Evolutionary conservation across 2,113 vertebrate species (phyloP).

Genomic region (Planiliza haematocheilus): DNA sequence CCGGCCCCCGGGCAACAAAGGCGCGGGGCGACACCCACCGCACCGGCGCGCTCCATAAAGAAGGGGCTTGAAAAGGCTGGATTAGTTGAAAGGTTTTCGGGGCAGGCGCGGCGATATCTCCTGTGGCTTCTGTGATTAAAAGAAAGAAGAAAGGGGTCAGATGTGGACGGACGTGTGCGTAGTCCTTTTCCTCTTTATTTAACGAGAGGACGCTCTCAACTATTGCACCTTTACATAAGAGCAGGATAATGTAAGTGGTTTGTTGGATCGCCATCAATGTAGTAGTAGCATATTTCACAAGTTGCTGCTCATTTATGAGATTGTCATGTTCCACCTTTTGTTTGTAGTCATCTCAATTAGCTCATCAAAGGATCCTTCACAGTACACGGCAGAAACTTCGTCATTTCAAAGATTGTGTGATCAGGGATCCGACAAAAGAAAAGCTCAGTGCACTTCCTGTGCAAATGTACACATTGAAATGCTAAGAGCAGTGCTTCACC

Average conservation of each 20-base stretch:
- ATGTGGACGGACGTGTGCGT: constrained; percentile 26
- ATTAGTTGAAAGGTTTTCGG: constrained; percentile 53
- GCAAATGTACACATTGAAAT: too few species aligned
- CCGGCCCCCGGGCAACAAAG: constrained; percentile 40
- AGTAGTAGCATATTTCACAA: too few species aligned
- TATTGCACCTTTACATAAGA: constrained; percentile 16
- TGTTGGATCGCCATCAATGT: background rate
- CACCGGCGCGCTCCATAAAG: constrained; percentile 14
- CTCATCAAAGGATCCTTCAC: too few species aligned
- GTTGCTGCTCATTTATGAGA: too few species aligned
- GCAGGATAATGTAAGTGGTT: constrained; percentile 22
- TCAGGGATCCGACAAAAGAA: too few species aligned
- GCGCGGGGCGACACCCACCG: constrained; percentile 30
- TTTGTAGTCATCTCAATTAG: too few species aligned
- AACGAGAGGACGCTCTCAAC: constrained; percentile 4
- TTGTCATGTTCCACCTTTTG: too few species aligned
- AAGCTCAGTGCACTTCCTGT: too few species aligned
- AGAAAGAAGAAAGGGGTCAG: constrained; percentile 4
- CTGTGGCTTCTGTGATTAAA: constrained; percentile 6
- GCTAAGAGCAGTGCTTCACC: too few species aligned
- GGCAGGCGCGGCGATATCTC: constrained; percentile 9
- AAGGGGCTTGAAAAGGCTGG: constrained; percentile 24
- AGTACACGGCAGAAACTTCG: too few species aligned
- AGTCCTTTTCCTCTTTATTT: constrained; percentile 12
- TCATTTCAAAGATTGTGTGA: too few species aligned